Percentiles rank a stretch among this genome's conserved stretches.
These are phyloP conservation scores for Aspidiotus rigidus DNA, from an alignment of 2,888 invertebrate species.

Conservation along the genomic window DNA sequence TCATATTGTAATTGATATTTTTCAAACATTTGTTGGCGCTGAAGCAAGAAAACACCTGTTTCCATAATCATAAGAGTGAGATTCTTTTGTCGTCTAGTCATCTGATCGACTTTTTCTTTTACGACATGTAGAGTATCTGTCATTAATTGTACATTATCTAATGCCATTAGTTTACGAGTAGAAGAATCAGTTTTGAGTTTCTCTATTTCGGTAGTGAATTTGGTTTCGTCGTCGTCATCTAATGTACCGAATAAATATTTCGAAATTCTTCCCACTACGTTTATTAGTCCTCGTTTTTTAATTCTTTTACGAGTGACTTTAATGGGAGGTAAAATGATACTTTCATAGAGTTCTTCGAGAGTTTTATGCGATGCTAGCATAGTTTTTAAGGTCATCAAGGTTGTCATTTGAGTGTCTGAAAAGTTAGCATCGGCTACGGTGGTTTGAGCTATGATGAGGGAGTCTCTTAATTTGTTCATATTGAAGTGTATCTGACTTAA, in stretches of 20 bases:
- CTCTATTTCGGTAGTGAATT: not conserved
- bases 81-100: not conserved
- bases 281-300: not conserved
- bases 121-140: not conserved
- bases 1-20: not conserved
- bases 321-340: not conserved
- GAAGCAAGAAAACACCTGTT: not conserved
- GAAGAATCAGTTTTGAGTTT: not conserved
- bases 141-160: not conserved
- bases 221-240: not conserved
- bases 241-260: not conserved
- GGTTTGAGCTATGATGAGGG: not conserved
- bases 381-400: not conserved
- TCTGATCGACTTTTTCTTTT: not conserved
- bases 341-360: not conserved
- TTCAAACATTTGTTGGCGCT: not conserved
- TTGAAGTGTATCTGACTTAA: too few relatives aligned
- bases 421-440: not conserved
- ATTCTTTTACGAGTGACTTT: not conserved
- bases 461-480: not conserved
- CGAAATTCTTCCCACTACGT: not conserved
- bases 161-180: not conserved
- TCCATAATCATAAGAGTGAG: not conserved
- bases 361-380: not conserved
- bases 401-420: too few relatives aligned